A percentile compares a stretch with the other conserved stretches of the same genome.
Conservation (phyloP, 2,113 vertebrate species). For the Tor tambroides region DNA sequence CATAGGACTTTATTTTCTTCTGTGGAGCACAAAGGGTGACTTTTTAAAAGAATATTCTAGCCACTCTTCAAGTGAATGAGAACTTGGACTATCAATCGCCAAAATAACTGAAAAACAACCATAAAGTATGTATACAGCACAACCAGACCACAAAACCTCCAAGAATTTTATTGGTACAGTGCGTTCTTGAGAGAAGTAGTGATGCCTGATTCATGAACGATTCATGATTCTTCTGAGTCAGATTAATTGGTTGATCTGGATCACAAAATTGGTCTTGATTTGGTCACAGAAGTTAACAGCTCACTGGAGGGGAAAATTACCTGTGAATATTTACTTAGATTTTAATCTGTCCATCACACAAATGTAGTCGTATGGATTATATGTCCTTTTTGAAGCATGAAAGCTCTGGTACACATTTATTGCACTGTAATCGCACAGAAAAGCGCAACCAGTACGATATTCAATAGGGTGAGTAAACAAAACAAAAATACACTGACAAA, state of each 20-base stretch:
- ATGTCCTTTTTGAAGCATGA: not conserved
- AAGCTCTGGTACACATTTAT: not conserved
- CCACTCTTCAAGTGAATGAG: not conserved
- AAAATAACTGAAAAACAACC: not conserved
- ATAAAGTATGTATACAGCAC: not conserved
- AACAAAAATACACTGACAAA: not conserved
- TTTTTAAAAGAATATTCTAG: too few relatives aligned
- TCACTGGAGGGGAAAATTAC: not conserved
- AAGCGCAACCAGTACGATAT: not conserved
- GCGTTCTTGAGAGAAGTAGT: not conserved
- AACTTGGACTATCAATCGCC: not conserved
- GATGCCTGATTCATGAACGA: not conserved
- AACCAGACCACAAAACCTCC: not conserved
- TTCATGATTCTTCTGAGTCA: not conserved
- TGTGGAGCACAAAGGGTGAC: not conserved
- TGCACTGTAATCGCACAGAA: not conserved
- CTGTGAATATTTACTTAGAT: not conserved
- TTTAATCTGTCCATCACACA: not conserved
- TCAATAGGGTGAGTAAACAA: not conserved
- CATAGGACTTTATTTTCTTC: not conserved
- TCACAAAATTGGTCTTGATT: not conserved
- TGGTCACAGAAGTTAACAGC: not conserved
- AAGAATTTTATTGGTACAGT: not conserved
- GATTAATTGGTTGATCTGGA: not conserved
- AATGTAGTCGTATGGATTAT: not conserved